Conservation (phyloP, 92 coral and sea anemone genomes). For the Bergia sp. region DNA sequence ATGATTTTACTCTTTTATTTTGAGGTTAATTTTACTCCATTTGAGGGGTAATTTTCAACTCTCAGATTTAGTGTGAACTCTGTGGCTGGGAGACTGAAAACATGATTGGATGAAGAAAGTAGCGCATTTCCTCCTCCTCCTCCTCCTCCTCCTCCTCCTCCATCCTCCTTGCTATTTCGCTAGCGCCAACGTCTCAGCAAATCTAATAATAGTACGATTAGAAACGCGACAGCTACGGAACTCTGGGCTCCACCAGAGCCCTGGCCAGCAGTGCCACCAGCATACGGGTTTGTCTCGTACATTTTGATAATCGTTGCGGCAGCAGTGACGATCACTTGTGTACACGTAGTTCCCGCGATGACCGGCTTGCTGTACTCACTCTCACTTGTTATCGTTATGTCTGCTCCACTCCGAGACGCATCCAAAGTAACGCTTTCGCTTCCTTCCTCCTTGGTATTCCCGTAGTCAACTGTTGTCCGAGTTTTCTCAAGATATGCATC, state of each 20-base stretch:
- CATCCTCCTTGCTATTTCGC: neutral
- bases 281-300: slow-evolving; percentile 37
- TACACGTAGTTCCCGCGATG: slow-evolving; percentile 25
- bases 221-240: neutral
- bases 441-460: neutral
- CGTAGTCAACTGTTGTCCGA: slow-evolving; percentile 3
- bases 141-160: too few species aligned
- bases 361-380: slow-evolving; percentile 12
- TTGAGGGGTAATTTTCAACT: too few species aligned
- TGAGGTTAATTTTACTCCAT: too few species aligned
- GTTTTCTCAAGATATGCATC: slow-evolving; percentile 5
- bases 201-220: slow-evolving; percentile 6
- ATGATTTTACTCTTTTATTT: too few species aligned
- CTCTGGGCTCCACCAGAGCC: neutral
- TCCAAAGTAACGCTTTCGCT: slow-evolving; percentile 8
- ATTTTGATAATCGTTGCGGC: slow-evolving; percentile 17
- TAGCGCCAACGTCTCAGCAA: slow-evolving; percentile 4
- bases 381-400: slow-evolving; percentile 12
- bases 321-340: neutral
- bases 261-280: neutral
- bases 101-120: too few species aligned
- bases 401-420: slow-evolving; percentile 15
- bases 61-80: too few species aligned
- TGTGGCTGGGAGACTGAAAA: too few species aligned
- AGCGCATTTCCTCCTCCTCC: too few species aligned